These are phyloP conservation scores for Urocyon cinereoargenteus DNA, from an alignment of 2,797 vertebrate genomes.

Conservation along the genomic window DNA sequence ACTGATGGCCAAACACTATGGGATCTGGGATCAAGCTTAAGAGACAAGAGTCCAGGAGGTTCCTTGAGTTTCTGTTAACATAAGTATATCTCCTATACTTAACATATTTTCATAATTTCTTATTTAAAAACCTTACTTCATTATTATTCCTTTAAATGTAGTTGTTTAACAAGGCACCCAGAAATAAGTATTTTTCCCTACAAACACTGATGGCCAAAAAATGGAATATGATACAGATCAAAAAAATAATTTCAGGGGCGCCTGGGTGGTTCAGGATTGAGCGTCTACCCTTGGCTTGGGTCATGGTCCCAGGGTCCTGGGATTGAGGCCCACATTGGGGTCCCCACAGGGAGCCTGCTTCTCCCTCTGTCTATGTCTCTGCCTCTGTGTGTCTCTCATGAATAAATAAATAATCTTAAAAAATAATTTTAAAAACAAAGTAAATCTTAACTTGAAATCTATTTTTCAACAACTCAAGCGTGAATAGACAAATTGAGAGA, in stretches of 20 bases:
- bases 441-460: slow-evolving; percentile 41
- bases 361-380: too few species aligned
- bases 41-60: too few species aligned
- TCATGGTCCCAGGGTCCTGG: too few species aligned
- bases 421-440: slow-evolving; percentile 54
- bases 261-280: too few species aligned
- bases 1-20: too few species aligned
- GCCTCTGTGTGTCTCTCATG: too few species aligned
- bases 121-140: slow-evolving; percentile 46
- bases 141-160: not conserved
- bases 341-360: too few species aligned
- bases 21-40: too few species aligned
- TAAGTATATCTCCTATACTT: not conserved
- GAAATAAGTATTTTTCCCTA: slow-evolving; percentile 18
- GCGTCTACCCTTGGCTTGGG: too few species aligned
- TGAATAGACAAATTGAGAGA: not conserved
- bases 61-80: too few species aligned
- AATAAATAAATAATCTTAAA: not conserved
- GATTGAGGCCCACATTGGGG: too few species aligned
- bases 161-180: slow-evolving; percentile 40
- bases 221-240: slow-evolving; percentile 24
- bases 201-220: slow-evolving; percentile 46
- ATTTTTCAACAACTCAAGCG: not conserved
- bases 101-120: not conserved
- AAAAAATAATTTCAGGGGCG: slow-evolving; percentile 18